These are phyloP conservation scores for Threskiornis aethiopicus DNA, from an alignment of 2,797 vertebrate species.

Conservation along the genomic window DNA sequence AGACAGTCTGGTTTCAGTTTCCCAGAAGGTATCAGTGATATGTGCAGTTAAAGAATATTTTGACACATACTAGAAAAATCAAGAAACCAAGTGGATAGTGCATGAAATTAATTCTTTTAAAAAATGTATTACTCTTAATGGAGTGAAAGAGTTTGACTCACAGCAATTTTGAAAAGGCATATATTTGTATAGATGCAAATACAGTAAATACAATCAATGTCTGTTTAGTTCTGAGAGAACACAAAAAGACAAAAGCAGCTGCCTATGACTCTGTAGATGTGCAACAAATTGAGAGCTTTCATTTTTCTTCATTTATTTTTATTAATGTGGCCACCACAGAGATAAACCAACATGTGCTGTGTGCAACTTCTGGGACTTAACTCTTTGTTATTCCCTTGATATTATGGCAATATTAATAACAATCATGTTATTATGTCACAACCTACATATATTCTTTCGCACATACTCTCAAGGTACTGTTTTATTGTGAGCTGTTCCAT, in stretches of 20 bases:
- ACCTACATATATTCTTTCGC: not conserved
- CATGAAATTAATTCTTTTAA: not conserved
- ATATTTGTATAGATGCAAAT: not conserved
- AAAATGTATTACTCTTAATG: not conserved
- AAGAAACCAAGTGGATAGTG: not conserved
- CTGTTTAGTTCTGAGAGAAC: not conserved
- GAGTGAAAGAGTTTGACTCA: not conserved
- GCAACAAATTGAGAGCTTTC: not conserved
- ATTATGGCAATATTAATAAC: not conserved
- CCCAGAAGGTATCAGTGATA: not conserved
- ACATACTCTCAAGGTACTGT: not conserved
- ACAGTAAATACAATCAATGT: not conserved
- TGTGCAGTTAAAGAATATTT: not conserved
- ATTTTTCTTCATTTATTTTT: not conserved
- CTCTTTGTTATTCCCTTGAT: not conserved
- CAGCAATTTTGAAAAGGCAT: not conserved
- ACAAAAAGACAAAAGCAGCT: not conserved
- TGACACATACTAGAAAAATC: not conserved
- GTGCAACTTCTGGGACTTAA: not conserved
- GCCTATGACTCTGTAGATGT: accelerated
- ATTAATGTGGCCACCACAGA: not conserved
- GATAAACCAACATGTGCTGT: not conserved
- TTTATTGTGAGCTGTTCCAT: not conserved
- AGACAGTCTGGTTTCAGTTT: not conserved
- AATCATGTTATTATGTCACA: not conserved